These are phyloP conservation scores for Platysteira castanea DNA, from an alignment of 2,113 vertebrate genomes.

Conservation along the genomic window DNA sequence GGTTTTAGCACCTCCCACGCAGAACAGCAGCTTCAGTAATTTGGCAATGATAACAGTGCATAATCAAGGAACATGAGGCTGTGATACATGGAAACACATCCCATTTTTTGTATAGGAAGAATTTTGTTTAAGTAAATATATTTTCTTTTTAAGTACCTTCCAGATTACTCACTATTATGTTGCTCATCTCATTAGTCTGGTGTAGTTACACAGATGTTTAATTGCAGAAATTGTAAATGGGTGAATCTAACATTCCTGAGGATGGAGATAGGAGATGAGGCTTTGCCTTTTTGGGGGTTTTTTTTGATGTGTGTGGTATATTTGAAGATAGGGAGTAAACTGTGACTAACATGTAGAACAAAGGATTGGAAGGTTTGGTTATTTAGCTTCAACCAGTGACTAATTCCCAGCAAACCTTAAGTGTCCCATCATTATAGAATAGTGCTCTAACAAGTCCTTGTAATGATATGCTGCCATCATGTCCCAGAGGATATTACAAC, in stretches of 20 bases:
- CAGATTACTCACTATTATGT: background rate
- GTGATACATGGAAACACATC: slow-evolving; percentile 27
- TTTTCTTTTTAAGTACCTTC: background rate
- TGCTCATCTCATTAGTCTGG: background rate
- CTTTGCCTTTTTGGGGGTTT: background rate
- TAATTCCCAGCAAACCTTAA: slow-evolving; percentile 12
- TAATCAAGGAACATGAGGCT: slow-evolving; percentile 44
- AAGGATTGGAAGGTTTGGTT: background rate
- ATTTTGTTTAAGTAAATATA: background rate
- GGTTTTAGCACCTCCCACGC: slow-evolving; percentile 69
- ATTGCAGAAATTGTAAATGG: background rate
- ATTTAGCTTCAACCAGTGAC: slow-evolving; percentile 8
- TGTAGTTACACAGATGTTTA: background rate
- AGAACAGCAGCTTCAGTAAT: slow-evolving; percentile 60
- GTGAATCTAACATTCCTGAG: background rate
- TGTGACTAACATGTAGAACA: background rate
- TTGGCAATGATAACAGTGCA: slow-evolving; percentile 55
- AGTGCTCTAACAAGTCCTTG: background rate
- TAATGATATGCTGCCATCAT: background rate
- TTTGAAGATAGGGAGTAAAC: background rate
- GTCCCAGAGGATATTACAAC: background rate
- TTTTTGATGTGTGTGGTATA: background rate
- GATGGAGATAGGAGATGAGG: background rate
- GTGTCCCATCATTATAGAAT: background rate
- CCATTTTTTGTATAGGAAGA: slow-evolving; percentile 1